Conservation (phyloP, 2,113 vertebrate species). For the pig (Sus scrofa) region T2T-Sscrofa CM000823.6:7991501-7992000, state of each 20-base stretch:
- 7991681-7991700: background rate
- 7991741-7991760: background rate
- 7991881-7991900: background rate
- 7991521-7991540: background rate
- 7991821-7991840: background rate
- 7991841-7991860: rapidly evolving
- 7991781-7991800: background rate
- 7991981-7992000: background rate
- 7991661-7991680: background rate
- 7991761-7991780: background rate
- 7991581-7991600: background rate
- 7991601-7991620: background rate
- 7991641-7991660: background rate
- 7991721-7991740: background rate
- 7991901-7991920: background rate
- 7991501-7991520: background rate
- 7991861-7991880: background rate
- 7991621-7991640: background rate
- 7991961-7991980: background rate
- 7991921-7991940: background rate
- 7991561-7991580: background rate
- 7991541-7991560: background rate
- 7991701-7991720: background rate
- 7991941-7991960: background rate
- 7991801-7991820: background rate